Conservation (phyloP, 2,797 vertebrate species). For the Melanotaenia boesemani region DNA sequence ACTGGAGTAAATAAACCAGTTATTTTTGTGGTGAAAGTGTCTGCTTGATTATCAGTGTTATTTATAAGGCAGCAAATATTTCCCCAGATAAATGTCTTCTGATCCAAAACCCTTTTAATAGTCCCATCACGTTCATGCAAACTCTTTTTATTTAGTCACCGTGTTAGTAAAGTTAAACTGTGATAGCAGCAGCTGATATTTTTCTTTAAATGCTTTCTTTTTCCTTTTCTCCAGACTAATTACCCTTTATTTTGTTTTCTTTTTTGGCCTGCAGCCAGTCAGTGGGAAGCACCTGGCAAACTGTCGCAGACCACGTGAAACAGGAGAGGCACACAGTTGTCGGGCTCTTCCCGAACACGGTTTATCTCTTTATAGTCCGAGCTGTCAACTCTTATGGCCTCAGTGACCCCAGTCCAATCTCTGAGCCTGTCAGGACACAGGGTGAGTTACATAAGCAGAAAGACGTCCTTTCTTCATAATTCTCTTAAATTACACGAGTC, state of each 20-base stretch:
- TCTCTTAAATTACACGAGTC: neutral
- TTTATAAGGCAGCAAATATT: constrained; percentile 11
- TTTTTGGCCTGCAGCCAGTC: constrained; percentile 84
- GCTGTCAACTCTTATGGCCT: constrained; percentile 91
- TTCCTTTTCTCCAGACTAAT: neutral
- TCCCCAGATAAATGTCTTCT: constrained; percentile 21
- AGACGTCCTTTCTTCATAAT: neutral
- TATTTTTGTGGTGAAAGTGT: neutral
- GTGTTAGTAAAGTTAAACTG: neutral
- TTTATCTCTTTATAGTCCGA: constrained; percentile 94
- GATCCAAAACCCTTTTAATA: neutral
- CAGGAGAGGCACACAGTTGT: constrained; percentile 90
- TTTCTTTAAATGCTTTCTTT: neutral
- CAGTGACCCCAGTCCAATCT: constrained; percentile 93
- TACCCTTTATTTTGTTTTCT: neutral
- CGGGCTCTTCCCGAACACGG: constrained; percentile 88
- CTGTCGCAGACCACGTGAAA: constrained; percentile 89
- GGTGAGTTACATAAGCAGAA: constrained; percentile 78
- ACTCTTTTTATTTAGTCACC: neutral
- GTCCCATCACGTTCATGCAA: neutral
- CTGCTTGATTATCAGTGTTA: neutral
- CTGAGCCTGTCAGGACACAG: constrained; percentile 91
- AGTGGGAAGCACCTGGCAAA: constrained; percentile 91
- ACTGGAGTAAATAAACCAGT: constrained; percentile 5
- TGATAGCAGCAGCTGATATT: neutral